These are phyloP conservation scores for Galeruca laticollis DNA, from an alignment of 2,888 invertebrate species.

Conservation along the genomic window DNA sequence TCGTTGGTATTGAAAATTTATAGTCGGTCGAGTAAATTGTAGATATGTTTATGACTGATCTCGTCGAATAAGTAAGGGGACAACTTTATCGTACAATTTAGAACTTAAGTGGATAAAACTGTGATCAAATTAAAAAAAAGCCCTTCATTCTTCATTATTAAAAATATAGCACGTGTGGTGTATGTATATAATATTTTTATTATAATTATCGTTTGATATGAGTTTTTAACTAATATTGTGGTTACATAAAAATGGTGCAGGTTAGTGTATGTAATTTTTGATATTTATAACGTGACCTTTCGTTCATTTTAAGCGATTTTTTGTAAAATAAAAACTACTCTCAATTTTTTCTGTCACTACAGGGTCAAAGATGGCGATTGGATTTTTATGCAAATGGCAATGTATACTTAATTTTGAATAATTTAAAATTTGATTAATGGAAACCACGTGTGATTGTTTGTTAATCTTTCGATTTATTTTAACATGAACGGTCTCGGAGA, in stretches of 20 bases:
- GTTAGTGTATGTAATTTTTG: conserved; percentile 49
- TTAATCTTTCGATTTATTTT: no score
- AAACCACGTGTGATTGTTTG: neutral
- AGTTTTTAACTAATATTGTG: conserved; percentile 54
- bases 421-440: neutral
- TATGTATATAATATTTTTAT: conserved; percentile 52
- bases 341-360: conserved; percentile 56
- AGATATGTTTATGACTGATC: neutral
- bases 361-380: conserved; percentile 62
- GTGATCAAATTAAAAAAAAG: conserved; percentile 56
- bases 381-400: conserved; percentile 60
- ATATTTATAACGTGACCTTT: neutral
- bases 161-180: conserved; percentile 61
- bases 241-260: conserved; percentile 57
- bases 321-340: conserved; percentile 54
- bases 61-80: neutral
- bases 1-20: neutral
- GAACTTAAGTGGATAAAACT: neutral
- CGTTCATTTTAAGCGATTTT: conserved; percentile 23
- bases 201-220: conserved; percentile 58
- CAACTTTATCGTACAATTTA: neutral
- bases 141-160: conserved; percentile 58
- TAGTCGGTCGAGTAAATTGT: neutral
- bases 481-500: no score
- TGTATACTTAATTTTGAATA: neutral